phyloP scores from a whole-genome alignment of 2,113 vertebrate genomes.

The Tachuris rubrigastra region DNA sequence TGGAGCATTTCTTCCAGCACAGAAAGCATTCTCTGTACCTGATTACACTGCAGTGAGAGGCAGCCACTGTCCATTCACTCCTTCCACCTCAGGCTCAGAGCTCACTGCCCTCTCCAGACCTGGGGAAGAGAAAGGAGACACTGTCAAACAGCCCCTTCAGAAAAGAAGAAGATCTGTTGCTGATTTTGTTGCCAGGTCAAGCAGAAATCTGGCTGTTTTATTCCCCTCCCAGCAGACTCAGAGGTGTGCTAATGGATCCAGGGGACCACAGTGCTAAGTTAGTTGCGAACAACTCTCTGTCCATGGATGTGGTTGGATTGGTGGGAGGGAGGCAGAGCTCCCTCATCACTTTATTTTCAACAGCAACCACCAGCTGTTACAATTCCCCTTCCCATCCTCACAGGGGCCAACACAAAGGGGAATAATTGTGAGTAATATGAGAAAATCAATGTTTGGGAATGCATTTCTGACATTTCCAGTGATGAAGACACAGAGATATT shows the following conservation, averaged over 20 bases:
- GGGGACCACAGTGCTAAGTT: neutral
- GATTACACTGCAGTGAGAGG: neutral
- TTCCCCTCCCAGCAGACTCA: neutral
- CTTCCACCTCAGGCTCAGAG: neutral
- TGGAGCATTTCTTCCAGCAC: neutral
- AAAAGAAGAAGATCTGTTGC: neutral
- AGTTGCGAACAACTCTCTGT: neutral
- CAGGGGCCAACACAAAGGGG: neutral
- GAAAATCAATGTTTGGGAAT: neutral
- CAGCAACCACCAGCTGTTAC: neutral
- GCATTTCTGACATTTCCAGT: neutral
- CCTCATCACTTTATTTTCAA: neutral
- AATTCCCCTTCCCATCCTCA: neutral
- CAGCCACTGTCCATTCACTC: neutral
- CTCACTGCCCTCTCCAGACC: neutral
- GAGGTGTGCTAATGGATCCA: neutral
- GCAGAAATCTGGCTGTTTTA: neutral
- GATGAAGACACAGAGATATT: neutral
- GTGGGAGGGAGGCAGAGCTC: neutral
- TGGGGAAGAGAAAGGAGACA: neutral
- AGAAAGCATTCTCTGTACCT: neutral
- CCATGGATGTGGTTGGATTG: fast-evolving
- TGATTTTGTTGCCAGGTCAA: neutral
- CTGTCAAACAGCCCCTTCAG: neutral
- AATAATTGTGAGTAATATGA: neutral